phyloP scores from a whole-genome alignment of 2,113 vertebrate genomes.

The Bos javanicus region DNA sequence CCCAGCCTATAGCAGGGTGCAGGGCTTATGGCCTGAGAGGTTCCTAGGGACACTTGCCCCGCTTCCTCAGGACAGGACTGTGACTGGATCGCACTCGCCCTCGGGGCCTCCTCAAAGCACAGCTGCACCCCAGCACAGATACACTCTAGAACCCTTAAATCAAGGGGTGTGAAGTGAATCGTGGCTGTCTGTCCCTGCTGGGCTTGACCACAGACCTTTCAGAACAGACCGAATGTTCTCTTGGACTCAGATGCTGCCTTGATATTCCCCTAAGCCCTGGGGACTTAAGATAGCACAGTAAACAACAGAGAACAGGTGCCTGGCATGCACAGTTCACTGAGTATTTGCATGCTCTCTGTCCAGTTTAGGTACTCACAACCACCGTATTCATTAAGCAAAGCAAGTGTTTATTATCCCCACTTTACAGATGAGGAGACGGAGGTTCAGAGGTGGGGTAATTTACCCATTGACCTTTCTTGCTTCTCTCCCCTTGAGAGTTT shows the following conservation, averaged over 20 bases:
- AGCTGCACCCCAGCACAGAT: not conserved
- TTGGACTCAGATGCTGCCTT: not conserved
- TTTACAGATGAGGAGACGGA: not conserved
- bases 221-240: not conserved
- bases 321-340: not conserved
- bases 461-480: not conserved
- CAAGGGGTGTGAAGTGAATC: not conserved
- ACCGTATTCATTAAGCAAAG: not conserved
- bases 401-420: not conserved
- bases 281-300: not conserved
- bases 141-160: not conserved
- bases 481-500: not conserved
- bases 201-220: not conserved
- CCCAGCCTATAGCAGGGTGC: not conserved
- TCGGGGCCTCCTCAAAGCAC: not conserved
- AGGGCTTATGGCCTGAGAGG: not conserved
- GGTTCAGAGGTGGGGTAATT: not conserved
- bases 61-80: not conserved
- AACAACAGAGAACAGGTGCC: not conserved
- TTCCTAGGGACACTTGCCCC: not conserved
- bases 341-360: not conserved
- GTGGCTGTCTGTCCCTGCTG: not conserved
- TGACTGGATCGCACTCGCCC: not conserved
- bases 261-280: not conserved
- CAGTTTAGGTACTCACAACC: not conserved